Evolutionary conservation across 1,140 invertebrate genomes (phyloP), one percentile per base, ranked within the genome.

Genomic region (Drosophila bocqueti): DNA sequence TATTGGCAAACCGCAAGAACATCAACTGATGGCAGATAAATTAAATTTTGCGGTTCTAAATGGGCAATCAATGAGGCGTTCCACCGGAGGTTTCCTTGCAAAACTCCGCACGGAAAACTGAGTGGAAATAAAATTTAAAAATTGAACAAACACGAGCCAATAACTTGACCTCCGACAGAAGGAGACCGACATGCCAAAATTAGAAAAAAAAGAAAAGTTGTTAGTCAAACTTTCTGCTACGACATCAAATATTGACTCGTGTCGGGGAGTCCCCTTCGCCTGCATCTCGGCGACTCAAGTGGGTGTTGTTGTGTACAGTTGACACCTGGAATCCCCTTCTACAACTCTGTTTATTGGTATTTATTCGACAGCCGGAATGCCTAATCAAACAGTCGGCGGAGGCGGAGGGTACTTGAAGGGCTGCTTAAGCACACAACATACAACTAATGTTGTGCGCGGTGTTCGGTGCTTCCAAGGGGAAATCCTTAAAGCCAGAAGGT

Each of bases 31-130:
- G 89, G 89, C 84, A 91, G 89, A 91, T 91, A 91, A 91, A 91
- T 91, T 91, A 91, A 91, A 91, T 91, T 91, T 91, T 91, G 89
- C 81, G 89, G 89, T 91, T 91, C 83, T 91, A 89, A 91, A 91
- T 91, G 89, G 89, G 81, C 89, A 91, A 91, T 91, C 89, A 91
- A 91, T 91, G 89, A 87, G 81, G 81, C 82, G 83, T 81, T 84
- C 63, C 66, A 40, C 58, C 50, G 46, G 15, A 69, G 43, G 40
- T 49, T 60, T 47, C 36, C 16, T 5, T 43, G 45, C 52, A 15
- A 63, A 63, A 64, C 49, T 45, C 50, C 46, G 38, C 58, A 36
- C 26, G 38, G 11, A 73, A 77, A 76, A 60, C 43, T 66, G 65
- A 73, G 43, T 61, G 38, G 42, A 59, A 57, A 77, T 76, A 76